Base-by-base conservation (phyloP, 2,888 invertebrate genomes). In the Parnassius apollo region DNA sequence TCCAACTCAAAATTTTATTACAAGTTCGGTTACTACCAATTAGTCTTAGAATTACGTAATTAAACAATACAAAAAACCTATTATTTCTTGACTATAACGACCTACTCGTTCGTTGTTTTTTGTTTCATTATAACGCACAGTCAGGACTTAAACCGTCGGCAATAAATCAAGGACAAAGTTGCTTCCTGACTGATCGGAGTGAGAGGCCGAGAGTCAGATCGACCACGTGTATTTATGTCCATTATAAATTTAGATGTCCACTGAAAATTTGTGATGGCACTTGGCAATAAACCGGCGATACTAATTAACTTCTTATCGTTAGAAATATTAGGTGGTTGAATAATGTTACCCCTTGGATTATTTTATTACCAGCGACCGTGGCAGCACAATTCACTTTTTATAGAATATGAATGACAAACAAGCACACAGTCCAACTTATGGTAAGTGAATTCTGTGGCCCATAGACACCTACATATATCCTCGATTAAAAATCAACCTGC, bases 81-180 rank as follows among this genome's bases (percentile, higher is more conserved):
- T 49, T 52, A 35, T 35, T 25, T 25, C 11, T 42, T 2, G 42
- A 42, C 52, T 52, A 52, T 52, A n/a, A 52, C n/a, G n/a, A n/a
- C 2, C 35, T 7, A 35, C 35, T 4, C 35, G 35, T 7, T 35
- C 35, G 10, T 46, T 22, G 35, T 42, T 55, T 55, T 55, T 55
- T 1, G 13, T 57, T 42, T 18, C 35, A 51, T 59, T 51, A 42
- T 50, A n/a, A 11, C 22, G 12, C 11, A 18, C 35, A 35, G 25
- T 44, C 45, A 57, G n/a, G 13, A 57, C 25, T 48, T 60, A 35
- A 50, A 50, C 57, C 42, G 62, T 51, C 58, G 25, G 12, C 13
- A 57, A 57, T 65, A 65, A 65, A 65, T 65, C 62, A 65, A 62
- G 59, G 60, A 62, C 53, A 49, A 49, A 13, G 44, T 45, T 13